Conservation (phyloP, 2,113 vertebrate species). For the Triplophysa rosa region DNA sequence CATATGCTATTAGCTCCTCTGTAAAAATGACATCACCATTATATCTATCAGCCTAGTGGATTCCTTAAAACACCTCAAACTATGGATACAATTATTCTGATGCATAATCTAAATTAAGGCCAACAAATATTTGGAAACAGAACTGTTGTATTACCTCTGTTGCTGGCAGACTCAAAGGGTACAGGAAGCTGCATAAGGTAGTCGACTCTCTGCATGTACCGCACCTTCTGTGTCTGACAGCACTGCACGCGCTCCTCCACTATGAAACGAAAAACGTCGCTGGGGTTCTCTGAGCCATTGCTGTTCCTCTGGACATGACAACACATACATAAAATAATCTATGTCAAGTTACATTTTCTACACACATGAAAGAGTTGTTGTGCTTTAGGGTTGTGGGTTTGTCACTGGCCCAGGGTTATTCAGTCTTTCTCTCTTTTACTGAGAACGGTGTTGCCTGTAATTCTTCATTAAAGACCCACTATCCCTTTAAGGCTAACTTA, state of each 20-base stretch:
- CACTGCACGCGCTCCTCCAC: slow-evolving; percentile 95
- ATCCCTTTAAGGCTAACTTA: too few species aligned
- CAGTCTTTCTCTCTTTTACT: too few species aligned
- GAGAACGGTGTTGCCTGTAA: too few species aligned
- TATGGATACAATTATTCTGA: neutral
- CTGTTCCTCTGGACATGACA: slow-evolving; percentile 84
- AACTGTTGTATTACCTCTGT: slow-evolving; percentile 80
- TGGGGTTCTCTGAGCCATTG: slow-evolving; percentile 89
- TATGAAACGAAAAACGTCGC: slow-evolving; percentile 92
- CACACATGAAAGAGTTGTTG: too few species aligned
- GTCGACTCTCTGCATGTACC: slow-evolving; percentile 89
- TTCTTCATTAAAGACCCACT: too few species aligned
- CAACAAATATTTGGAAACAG: too few species aligned
- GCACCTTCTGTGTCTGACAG: slow-evolving; percentile 92
- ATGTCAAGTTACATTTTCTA: neutral
- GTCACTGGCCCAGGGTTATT: too few species aligned
- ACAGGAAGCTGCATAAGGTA: slow-evolving; percentile 94
- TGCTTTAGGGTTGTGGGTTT: too few species aligned
- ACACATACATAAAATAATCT: neutral
- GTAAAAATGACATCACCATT: slow-evolving; percentile 34
- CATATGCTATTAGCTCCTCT: slow-evolving; percentile 94
- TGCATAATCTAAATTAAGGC: too few species aligned
- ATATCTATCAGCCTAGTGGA: neutral
- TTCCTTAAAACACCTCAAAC: neutral
- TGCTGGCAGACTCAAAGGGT: slow-evolving; percentile 87